phyloP scores from a whole-genome alignment of 2,113 vertebrate genomes.

The Gavialis gangeticus region DNA sequence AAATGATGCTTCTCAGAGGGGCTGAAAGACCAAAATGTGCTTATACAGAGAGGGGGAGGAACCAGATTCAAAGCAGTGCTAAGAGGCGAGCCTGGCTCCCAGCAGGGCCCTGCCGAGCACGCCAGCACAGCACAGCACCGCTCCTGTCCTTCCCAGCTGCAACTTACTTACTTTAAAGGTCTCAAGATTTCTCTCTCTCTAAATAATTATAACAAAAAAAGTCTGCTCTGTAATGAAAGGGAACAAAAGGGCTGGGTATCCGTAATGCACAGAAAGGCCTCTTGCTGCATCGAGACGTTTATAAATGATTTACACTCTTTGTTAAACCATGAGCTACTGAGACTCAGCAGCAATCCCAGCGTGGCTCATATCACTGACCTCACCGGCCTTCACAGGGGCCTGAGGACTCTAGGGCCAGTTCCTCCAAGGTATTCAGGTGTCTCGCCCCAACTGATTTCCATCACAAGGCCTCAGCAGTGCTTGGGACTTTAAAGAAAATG shows the following conservation, averaged over 20 bases:
- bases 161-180: neutral
- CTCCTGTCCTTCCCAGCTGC: neutral
- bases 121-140: neutral
- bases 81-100: neutral
- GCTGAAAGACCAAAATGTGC: rapidly evolving
- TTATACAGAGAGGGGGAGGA: neutral
- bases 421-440: rapidly evolving
- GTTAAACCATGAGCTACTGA: neutral
- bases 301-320: neutral
- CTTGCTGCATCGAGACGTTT: neutral
- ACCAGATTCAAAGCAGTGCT: rapidly evolving
- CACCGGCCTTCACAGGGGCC: rapidly evolving
- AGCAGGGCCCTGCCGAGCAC: rapidly evolving
- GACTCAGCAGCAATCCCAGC: rapidly evolving
- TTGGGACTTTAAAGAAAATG: rapidly evolving
- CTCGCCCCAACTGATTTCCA: rapidly evolving
- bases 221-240: slow-evolving; percentile 40
- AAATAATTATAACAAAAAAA: slow-evolving; percentile 53
- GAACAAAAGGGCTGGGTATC: slow-evolving; percentile 62
- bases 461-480: neutral
- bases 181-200: neutral
- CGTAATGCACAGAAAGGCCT: slow-evolving; percentile 10
- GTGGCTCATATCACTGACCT: neutral
- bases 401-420: neutral
- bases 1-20: rapidly evolving